Base-by-base conservation (phyloP, 2,113 vertebrate species). In the Antechinus flavipes region DNA sequence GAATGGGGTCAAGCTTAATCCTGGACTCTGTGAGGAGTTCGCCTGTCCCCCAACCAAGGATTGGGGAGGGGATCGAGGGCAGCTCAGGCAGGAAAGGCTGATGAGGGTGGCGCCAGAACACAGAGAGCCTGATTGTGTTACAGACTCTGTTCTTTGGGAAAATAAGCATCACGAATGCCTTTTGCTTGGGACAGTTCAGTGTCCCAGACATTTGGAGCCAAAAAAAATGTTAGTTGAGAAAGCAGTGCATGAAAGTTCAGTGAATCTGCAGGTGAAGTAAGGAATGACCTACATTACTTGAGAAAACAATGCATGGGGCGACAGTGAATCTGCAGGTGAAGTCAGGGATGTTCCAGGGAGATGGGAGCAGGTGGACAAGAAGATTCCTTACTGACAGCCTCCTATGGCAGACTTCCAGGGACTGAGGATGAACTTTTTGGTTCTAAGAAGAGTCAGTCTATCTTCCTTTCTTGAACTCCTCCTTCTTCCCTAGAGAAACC, bases 161-260 rank as follows among this genome's bases (percentile, higher is more conserved):
- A 95, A 52, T 95, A 94, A 95, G 89, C 30, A 93, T 94, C 97
- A n/a, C 2, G 3, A 54, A 95, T 93, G 93, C 1, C 0, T 95
- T 95, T 96, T 97, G 96, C 96, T 97, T 94, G 91, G 91, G 95
- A 96, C 96, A 95, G 92, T 95, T 91, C 95, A 93, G 76, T 96
- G 93, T 97, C 97, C 89, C 93, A 90, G 91, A 95, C 93, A 96
- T 46, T 93, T 91, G 42, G 53, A 8, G 96, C 95, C 96, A 97
- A 97, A 96, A 93, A 95, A 97, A 97, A 97, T 89, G 94, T 0
- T 47, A 91, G 55, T 93, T 61, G 58, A 91, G 91, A 58, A 93
- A 42, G 1, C 3, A 4, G 91, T 93, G 91, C 94, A 93, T 94
- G 92, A 58, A 27, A 23, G 9, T 49, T 30, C 7, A 49, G 91